Evolutionary conservation across 2,888 invertebrate species (phyloP).

Genomic region (Minunthozetes semirufus): DNA sequence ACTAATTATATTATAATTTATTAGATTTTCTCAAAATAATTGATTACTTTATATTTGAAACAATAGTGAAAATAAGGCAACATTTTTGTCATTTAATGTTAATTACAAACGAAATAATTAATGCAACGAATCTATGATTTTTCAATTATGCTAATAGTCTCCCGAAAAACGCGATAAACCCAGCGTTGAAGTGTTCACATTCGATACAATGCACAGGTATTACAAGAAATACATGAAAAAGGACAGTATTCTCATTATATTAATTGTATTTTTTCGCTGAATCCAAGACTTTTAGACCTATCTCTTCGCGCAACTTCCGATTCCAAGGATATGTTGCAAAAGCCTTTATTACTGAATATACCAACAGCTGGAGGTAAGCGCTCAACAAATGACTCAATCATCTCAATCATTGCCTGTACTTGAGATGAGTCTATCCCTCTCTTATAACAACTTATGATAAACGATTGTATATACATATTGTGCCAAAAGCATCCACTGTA

Average conservation of each 20-base stretch:
- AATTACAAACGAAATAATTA: conserved; percentile 22
- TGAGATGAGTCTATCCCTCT: neutral
- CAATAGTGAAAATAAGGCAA: neutral
- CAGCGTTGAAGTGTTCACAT: conserved; percentile 34
- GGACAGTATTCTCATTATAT: neutral
- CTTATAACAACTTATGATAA: too few species aligned
- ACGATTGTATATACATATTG: too few species aligned
- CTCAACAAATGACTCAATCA: neutral
- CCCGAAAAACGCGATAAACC: conserved; percentile 9
- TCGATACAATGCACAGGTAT: conserved; percentile 42
- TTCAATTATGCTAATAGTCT: conserved; percentile 17
- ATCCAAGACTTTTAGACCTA: conserved; percentile 31
- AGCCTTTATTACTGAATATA: conserved; percentile 38
- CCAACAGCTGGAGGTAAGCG: conserved; percentile 40
- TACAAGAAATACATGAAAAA: neutral
- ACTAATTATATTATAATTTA: conserved; percentile 3
- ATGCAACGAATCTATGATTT: neutral
- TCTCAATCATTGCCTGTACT: neutral
- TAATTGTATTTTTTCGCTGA: neutral
- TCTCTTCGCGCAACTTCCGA: conserved; percentile 22
- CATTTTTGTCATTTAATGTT: neutral
- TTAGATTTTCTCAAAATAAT: neutral
- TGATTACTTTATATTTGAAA: too few species aligned
- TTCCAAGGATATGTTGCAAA: neutral
- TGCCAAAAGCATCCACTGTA: too few species aligned